Conservation (phyloP, 2,888 invertebrate genomes). For the Pandemis cinnamomeana region DNA sequence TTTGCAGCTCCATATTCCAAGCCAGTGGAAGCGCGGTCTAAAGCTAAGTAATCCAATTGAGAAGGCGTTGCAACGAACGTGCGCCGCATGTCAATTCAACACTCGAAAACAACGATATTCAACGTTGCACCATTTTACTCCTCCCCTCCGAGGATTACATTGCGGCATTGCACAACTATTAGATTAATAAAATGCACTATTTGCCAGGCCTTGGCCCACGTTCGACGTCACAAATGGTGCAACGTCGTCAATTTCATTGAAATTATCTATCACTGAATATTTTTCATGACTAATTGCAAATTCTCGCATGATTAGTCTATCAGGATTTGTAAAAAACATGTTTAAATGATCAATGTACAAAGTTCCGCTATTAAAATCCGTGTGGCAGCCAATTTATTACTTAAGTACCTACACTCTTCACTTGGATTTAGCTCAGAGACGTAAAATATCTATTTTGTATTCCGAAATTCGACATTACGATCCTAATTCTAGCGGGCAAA, state of each 20-base stretch:
- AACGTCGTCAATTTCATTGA: background rate
- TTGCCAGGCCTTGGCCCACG: background rate
- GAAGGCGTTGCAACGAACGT: slow-evolving; percentile 30
- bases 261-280: slow-evolving; percentile 4
- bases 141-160: background rate
- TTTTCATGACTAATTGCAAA: background rate
- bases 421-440: too few relatives aligned
- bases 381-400: background rate
- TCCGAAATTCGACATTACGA: too few relatives aligned
- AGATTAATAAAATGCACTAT: background rate
- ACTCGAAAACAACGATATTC: slow-evolving; percentile 27
- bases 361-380: background rate
- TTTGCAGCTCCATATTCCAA: too few relatives aligned
- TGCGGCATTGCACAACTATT: slow-evolving; percentile 1
- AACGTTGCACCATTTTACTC: background rate
- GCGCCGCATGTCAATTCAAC: slow-evolving; percentile 15
- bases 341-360: background rate
- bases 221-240: slow-evolving; percentile 5
- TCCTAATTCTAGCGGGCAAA: background rate
- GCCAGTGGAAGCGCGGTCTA: background rate
- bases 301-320: background rate
- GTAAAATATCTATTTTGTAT: too few relatives aligned
- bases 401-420: too few relatives aligned
- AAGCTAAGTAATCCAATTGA: slow-evolving; percentile 36
- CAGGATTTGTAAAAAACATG: background rate